Evolutionary conservation across 2,113 vertebrate genomes (phyloP).

Genomic region (Oryzias curvinotus): DNA sequence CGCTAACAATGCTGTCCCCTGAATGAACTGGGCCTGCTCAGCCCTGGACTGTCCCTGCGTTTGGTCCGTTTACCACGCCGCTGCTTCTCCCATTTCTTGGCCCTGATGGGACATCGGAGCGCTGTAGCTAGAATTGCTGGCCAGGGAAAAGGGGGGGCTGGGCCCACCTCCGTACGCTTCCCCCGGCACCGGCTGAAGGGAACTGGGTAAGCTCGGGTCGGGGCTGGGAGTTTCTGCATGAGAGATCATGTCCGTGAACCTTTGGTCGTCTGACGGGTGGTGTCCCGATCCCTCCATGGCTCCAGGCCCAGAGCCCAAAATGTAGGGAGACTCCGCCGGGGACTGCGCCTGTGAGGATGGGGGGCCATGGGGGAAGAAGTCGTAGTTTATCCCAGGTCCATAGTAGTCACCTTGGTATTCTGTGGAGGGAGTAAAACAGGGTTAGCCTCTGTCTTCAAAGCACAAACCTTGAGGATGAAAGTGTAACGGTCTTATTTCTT

Average conservation of each 20-base stretch:
- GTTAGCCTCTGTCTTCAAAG: slow-evolving; percentile 12
- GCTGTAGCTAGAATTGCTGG: slow-evolving; percentile 91
- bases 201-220: slow-evolving; percentile 87
- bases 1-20: slow-evolving; percentile 49
- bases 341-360: slow-evolving; percentile 95
- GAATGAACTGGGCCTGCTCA: slow-evolving; percentile 43
- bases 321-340: slow-evolving; percentile 91
- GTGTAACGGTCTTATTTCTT: no score
- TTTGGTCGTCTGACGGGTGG: slow-evolving; percentile 93
- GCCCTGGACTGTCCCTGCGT: slow-evolving; percentile 48
- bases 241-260: slow-evolving; percentile 99
- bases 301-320: slow-evolving; percentile 88
- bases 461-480: no score
- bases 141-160: slow-evolving; percentile 93
- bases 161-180: slow-evolving; percentile 93
- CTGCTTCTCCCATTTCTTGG: slow-evolving; percentile 92
- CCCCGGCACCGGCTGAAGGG: slow-evolving; percentile 88
- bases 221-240: slow-evolving; percentile 95
- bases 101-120: slow-evolving; percentile 90
- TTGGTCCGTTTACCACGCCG: slow-evolving; percentile 84
- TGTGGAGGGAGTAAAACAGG: slow-evolving; percentile 46
- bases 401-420: slow-evolving; percentile 98
- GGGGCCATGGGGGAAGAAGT: slow-evolving; percentile 96
- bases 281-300: slow-evolving; percentile 88
- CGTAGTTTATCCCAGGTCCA: slow-evolving; percentile 88